phyloP scores from a whole-genome alignment of 2,797 vertebrate genomes.

The Alfaro cultratus region DNA sequence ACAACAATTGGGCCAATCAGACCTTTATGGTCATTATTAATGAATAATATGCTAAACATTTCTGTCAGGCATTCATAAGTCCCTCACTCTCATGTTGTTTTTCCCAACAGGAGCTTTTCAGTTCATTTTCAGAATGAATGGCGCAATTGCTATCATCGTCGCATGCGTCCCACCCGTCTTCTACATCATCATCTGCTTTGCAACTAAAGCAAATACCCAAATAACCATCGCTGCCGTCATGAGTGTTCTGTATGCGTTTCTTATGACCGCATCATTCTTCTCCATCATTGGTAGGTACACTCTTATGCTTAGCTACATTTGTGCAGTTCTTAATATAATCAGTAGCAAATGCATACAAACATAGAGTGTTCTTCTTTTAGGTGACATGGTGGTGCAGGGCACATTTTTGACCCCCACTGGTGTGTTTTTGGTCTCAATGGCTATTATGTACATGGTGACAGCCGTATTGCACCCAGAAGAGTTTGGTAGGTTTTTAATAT shows the following conservation, averaged over 20 bases:
- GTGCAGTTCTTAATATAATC: too few relatives aligned
- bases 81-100: background rate
- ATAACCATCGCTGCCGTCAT: constrained; percentile 80
- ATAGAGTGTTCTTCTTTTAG: constrained; percentile 50
- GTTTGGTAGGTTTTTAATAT: constrained; percentile 65
- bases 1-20: background rate
- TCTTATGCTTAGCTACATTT: background rate
- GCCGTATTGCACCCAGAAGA: constrained; percentile 84
- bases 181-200: constrained; percentile 82
- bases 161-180: constrained; percentile 76
- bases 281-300: constrained; percentile 80
- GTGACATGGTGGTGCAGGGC: constrained; percentile 81
- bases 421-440: constrained; percentile 82
- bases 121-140: constrained; percentile 74
- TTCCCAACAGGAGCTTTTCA: constrained; percentile 80
- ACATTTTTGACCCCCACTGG: constrained; percentile 86
- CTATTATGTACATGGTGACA: constrained; percentile 79
- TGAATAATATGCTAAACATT: background rate
- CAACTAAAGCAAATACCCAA: constrained; percentile 78
- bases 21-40: background rate
- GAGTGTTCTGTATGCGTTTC: constrained; percentile 84
- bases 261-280: constrained; percentile 85
- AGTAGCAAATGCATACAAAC: background rate
- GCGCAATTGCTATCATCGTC: constrained; percentile 74
- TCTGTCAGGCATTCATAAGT: background rate